Conservation (phyloP, 2,888 invertebrate species). For the Metallyticus violacea region DNA sequence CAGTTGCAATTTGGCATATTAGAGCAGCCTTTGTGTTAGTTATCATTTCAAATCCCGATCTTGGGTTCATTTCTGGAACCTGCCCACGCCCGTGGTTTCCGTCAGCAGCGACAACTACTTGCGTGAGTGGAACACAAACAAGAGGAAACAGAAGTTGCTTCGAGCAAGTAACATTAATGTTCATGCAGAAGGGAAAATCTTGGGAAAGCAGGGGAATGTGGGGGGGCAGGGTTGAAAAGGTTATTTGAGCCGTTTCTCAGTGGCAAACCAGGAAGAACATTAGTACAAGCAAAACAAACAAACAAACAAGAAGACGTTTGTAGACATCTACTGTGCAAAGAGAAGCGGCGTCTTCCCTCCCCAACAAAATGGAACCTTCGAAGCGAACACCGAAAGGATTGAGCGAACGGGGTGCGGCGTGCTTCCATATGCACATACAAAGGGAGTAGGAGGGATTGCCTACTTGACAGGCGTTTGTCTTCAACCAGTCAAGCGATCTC, state of each 20-base stretch:
- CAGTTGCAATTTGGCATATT: not conserved
- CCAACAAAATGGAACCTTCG: not conserved
- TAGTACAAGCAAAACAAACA: not conserved
- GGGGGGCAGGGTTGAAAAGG: not conserved
- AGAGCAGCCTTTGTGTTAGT: not conserved
- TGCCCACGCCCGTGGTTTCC: no score
- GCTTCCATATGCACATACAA: not conserved
- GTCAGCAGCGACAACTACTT: not conserved
- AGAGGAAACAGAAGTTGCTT: not conserved
- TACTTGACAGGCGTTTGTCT: conserved; percentile 29
- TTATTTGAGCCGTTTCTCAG: not conserved
- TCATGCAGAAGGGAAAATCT: not conserved
- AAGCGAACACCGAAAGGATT: not conserved
- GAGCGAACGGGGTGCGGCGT: not conserved
- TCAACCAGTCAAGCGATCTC: conserved; percentile 28
- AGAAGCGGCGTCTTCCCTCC: not conserved
- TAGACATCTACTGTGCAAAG: not conserved
- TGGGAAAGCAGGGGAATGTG: not conserved
- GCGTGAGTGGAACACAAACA: not conserved
- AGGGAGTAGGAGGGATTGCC: not conserved
- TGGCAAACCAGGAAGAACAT: not conserved
- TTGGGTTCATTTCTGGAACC: not conserved
- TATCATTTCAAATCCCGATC: not conserved
- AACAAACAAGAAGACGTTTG: not conserved
- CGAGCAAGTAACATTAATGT: not conserved